A percentile compares a stretch with the other conserved stretches of the same genome.
Evolutionary conservation across 2,888 invertebrate genomes (phyloP).

Genomic region (Lasioglossum vierecki): DNA sequence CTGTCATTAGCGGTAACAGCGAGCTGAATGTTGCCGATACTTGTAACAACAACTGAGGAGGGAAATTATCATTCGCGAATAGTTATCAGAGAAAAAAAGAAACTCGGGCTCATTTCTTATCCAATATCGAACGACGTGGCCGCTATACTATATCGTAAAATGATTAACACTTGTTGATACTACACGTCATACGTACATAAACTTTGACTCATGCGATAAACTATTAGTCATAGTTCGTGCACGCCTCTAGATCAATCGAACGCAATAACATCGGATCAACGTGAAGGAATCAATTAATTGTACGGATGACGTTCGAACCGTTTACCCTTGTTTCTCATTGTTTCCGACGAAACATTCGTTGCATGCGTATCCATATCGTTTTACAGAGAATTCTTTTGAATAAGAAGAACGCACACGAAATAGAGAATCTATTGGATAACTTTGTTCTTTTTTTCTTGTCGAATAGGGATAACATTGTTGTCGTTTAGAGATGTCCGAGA

Average conservation of each 20-base stretch:
- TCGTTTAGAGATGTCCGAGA: background rate
- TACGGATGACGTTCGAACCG: background rate
- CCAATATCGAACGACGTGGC: background rate
- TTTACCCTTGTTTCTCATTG: conserved; percentile 8
- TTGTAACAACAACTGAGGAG: background rate
- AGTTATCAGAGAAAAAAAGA: background rate
- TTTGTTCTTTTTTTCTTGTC: background rate
- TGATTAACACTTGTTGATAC: conserved; percentile 15
- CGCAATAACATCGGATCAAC: background rate
- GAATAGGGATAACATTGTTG: background rate
- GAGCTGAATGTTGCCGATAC: too few relatives aligned
- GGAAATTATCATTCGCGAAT: background rate
- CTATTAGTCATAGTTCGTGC: background rate
- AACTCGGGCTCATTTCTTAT: background rate
- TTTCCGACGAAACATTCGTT: background rate
- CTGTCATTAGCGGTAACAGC: background rate
- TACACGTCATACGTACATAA: conserved; percentile 12
- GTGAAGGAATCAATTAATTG: background rate
- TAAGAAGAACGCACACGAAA: background rate
- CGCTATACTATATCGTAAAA: background rate
- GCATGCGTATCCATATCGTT: background rate
- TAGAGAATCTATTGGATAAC: background rate
- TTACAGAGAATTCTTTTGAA: background rate
- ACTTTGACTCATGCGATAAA: conserved; percentile 22
- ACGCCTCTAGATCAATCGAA: conserved; percentile 9